A percentile compares a stretch with the other conserved stretches of the same genome.
These are phyloP conservation scores for Mixornis gularis DNA, from an alignment of 2,113 vertebrate genomes.

Conservation along the genomic window DNA sequence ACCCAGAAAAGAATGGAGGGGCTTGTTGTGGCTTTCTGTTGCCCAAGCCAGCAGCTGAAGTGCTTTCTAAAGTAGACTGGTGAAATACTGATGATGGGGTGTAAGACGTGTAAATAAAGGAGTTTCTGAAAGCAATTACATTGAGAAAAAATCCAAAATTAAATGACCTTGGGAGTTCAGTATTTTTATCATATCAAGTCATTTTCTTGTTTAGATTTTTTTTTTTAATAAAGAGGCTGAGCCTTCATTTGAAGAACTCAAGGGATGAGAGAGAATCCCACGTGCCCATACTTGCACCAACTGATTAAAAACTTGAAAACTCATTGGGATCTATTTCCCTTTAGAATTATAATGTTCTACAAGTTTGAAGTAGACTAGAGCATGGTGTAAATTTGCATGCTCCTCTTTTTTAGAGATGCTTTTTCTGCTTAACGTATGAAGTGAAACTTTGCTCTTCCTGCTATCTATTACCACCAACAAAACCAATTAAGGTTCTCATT, in stretches of 20 bases:
- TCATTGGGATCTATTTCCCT: background rate
- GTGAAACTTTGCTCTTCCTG: background rate
- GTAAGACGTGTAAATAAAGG: background rate
- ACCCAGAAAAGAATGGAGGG: background rate
- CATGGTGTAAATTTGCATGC: background rate
- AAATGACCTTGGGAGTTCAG: background rate
- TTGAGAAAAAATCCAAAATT: background rate
- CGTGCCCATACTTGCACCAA: background rate
- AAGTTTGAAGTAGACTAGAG: background rate
- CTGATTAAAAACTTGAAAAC: background rate
- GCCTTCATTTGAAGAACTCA: background rate
- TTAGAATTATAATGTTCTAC: background rate
- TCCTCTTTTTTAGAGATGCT: background rate
- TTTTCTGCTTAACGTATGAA: background rate
- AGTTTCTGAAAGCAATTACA: background rate
- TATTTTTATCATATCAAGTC: background rate
- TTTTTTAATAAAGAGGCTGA: background rate
- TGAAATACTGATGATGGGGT: background rate
- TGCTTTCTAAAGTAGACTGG: rapidly evolving
- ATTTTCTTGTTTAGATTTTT: background rate
- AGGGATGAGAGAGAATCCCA: background rate
- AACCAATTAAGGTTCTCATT: background rate
- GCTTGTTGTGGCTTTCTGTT: background rate
- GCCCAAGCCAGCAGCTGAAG: background rate
- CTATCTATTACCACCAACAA: background rate